Conservation (phyloP, 2,888 invertebrate genomes). For the Andrena bucephala region DNA sequence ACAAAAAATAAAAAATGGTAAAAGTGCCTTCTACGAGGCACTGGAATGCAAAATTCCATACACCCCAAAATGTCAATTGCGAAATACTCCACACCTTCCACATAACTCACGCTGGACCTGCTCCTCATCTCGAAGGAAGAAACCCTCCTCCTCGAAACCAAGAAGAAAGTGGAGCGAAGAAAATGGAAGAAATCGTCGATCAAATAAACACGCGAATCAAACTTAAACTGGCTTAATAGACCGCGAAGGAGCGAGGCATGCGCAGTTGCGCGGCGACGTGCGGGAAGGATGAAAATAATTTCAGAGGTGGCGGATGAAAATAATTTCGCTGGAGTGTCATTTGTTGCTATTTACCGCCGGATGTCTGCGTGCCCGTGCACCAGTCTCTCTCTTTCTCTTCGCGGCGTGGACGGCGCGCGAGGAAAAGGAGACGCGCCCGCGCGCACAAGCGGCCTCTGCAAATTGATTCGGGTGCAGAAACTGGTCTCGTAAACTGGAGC, state of each 20-base stretch:
- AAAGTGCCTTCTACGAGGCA: too few species aligned
- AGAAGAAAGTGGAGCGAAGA: background rate
- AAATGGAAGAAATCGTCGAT: background rate
- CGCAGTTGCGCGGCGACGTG: background rate
- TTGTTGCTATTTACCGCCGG: slow-evolving; percentile 24
- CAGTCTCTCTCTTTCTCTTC: background rate
- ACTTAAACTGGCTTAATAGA: background rate
- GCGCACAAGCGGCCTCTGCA: slow-evolving; percentile 57
- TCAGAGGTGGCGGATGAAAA: slow-evolving; percentile 25
- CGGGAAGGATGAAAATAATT: background rate
- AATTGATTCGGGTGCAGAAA: slow-evolving; percentile 74
- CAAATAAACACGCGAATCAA: background rate
- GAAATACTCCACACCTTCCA: too few species aligned
- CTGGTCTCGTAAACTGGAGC: slow-evolving; percentile 71
- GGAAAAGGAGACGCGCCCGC: slow-evolving; percentile 36
- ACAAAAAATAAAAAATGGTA: too few species aligned
- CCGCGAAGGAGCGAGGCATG: background rate
- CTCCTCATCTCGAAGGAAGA: background rate
- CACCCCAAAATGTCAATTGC: too few species aligned
- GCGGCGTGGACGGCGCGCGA: slow-evolving; percentile 11
- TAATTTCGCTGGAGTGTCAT: slow-evolving; percentile 33
- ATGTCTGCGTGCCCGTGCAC: background rate
- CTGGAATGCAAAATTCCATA: too few species aligned
- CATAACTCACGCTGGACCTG: too few species aligned
- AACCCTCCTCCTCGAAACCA: background rate